phyloP scores from a whole-genome alignment of 2,888 invertebrate genomes.

The Tachina fera region DNA sequence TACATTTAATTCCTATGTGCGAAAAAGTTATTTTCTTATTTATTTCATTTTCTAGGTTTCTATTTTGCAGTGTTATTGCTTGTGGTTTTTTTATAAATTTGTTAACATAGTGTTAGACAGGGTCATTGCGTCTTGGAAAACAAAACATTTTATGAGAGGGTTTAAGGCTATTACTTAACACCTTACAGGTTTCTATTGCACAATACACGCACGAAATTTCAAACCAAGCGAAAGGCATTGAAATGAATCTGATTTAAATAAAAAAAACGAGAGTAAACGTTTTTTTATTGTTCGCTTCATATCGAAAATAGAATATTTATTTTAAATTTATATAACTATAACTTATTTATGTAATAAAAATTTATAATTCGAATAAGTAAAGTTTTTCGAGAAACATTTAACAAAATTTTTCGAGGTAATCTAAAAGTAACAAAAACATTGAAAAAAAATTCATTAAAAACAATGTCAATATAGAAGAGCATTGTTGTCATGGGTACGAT shows the following conservation, averaged over 20 bases:
- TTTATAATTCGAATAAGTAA: constrained; percentile 10
- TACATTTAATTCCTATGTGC: constrained; percentile 51
- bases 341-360: constrained; percentile 36
- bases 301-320: not conserved
- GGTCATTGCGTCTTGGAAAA: constrained; percentile 31
- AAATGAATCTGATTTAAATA: not conserved
- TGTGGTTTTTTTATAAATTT: constrained; percentile 58
- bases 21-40: constrained; percentile 18
- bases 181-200: constrained; percentile 56
- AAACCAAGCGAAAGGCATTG: not conserved
- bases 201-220: constrained; percentile 40
- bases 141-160: constrained; percentile 37
- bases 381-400: constrained; percentile 50
- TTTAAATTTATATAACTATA: constrained; percentile 28
- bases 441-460: constrained; percentile 18
- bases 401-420: constrained; percentile 13
- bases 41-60: constrained; percentile 14
- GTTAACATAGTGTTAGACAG: constrained; percentile 43
- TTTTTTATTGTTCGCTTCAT: not conserved
- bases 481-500: constrained; percentile 52
- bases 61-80: constrained; percentile 34
- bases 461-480: constrained; percentile 49
- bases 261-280: not conserved
- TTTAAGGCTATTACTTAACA: constrained; percentile 65
- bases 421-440: constrained; percentile 23